These are phyloP conservation scores for Hippopotamyrus pictus DNA, from an alignment of 2,797 vertebrate genomes.

Conservation along the genomic window DNA sequence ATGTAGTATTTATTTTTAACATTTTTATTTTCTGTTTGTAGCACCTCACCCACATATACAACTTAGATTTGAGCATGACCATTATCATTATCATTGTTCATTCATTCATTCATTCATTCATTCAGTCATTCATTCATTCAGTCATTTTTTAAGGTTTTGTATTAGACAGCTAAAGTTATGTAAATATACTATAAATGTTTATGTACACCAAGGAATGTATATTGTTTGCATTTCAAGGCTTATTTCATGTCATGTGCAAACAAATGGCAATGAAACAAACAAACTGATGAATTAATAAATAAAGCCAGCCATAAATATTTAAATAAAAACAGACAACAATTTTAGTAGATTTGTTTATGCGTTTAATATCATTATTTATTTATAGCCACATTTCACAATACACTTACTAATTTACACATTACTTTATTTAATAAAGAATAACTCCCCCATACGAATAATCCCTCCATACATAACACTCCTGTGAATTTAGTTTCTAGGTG, in stretches of 20 bases:
- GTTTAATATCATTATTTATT: neutral
- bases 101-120: neutral
- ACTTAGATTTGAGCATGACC: neutral
- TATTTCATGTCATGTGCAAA: neutral
- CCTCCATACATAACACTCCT: neutral
- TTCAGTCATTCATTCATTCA: neutral
- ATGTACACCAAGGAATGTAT: neutral
- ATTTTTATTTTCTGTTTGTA: neutral
- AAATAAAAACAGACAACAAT: neutral
- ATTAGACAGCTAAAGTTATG: neutral
- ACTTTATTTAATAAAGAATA: neutral
- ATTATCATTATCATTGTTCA: neutral
- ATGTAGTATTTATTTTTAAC: neutral
- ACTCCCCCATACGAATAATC: neutral
- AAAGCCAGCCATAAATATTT: neutral
- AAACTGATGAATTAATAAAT: neutral
- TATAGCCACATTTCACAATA: neutral
- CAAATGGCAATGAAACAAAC: neutral
- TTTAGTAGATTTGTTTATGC: neutral
- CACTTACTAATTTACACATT: neutral
- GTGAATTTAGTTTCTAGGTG: neutral
- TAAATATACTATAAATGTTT: neutral
- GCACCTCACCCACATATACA: neutral
- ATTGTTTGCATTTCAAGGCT: neutral
- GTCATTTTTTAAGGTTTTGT: neutral